Base-by-base conservation (phyloP, 1,140 invertebrate genomes). In the Ylistrum balloti region DNA sequence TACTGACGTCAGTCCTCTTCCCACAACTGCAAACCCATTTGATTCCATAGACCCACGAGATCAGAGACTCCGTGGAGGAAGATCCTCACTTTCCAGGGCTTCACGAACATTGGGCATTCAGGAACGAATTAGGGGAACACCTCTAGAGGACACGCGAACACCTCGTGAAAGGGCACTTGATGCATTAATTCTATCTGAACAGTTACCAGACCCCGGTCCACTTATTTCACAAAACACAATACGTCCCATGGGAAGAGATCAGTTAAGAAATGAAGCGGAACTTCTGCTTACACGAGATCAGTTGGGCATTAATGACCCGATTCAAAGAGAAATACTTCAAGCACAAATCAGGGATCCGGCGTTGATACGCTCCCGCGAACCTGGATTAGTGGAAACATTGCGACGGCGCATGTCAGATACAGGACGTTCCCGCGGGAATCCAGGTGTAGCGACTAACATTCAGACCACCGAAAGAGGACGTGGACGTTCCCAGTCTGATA, bases 311-410 rank as follows among this genome's bases (percentile, higher is more conserved):
- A 48, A 48, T 48, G 45, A 48, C 20, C 45, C 45, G 3, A 17
- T 48, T 48, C 45, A 48, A 17, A 48, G 45, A 48, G 45, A 48
- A 10, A 2, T 48, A 48, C 45, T 13, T 5, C 13, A 48, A 48
- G 2, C 45, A 48, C 45, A 74, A n/a, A 74, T 74, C 5, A 74
- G 56, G 28, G 56, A 74, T 17, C 56, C 56, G 22, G 56, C 56
- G 28, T n/a, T 74, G 1, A 74, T 74, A 28, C 56, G 56, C n/a
- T 74, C 56, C 28, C 56, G 56, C 9, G 56, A 74, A 74, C 56
- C 56, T 3, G 56, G 56, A n/a, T 28, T 74, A 74, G 56, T 74
- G n/a, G 56, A 74, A 74, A 74, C 56, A n/a, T 74, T 74, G n/a
- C 56, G 56, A 28, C 22, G 56, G n/a, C 56, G 56, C 28, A 74